Evolutionary conservation across 2,888 invertebrate genomes (phyloP).

Genomic region (Microchrysa polita): DNA sequence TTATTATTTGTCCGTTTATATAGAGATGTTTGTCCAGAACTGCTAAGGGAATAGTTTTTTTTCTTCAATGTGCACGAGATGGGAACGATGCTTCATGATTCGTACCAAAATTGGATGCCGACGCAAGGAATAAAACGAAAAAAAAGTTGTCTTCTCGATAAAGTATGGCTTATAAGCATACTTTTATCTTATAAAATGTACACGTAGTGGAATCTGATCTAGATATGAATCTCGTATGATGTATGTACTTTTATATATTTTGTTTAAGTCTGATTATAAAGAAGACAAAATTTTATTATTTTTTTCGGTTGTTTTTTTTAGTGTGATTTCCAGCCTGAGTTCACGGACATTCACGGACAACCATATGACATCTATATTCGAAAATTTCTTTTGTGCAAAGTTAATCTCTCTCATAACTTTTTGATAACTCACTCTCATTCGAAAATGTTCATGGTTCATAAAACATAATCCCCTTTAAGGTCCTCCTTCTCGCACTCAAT

Average conservation of each 20-base stretch:
- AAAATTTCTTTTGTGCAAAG: neutral
- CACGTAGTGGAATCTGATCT: too few relatives aligned
- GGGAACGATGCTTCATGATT: neutral
- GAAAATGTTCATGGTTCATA: neutral
- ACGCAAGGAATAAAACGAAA: too few relatives aligned
- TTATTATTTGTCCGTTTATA: conserved; percentile 29
- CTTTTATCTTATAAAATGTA: too few relatives aligned
- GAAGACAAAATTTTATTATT: too few relatives aligned
- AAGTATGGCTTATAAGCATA: too few relatives aligned
- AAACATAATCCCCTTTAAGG: conserved; percentile 32
- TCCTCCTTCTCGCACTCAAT: neutral
- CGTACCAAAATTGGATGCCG: neutral
- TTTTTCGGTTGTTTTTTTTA: too few relatives aligned
- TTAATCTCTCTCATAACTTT: too few relatives aligned
- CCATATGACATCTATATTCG: neutral
- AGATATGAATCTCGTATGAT: too few relatives aligned
- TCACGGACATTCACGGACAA: neutral
- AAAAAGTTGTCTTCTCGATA: too few relatives aligned
- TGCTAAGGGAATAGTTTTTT: neutral
- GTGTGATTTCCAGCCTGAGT: neutral
- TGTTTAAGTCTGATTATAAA: too few relatives aligned
- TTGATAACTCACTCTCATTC: too few relatives aligned
- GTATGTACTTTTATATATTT: too few relatives aligned
- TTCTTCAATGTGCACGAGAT: neutral
- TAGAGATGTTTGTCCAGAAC: conserved; percentile 33